Base-by-base conservation (phyloP, 2,888 invertebrate genomes). In the Lamellibrachia columna region DNA sequence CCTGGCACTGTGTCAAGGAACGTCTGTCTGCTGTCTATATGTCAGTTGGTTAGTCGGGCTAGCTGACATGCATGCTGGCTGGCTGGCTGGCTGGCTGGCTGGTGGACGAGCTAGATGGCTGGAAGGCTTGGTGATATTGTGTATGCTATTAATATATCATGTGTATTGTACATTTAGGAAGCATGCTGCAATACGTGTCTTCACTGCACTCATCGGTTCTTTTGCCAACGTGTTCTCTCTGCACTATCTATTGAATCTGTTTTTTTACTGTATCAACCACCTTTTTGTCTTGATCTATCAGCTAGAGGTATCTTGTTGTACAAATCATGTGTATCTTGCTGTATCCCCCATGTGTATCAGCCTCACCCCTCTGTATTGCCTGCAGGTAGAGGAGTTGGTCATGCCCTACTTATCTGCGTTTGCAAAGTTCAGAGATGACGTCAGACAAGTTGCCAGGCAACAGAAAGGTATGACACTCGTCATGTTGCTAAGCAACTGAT, bases 321-420 rank as follows among this genome's bases (percentile, higher is more conserved):
- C 40, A 40, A 40, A 40, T 75, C 75, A 55, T 1, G 9, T 55
- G 9, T 55, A 55, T 55, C 9, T 55, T 90, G 90, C 52, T 3
- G 90, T 40, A 90, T 40, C 52, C 52, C n/a, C 15, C 90, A 90
- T 40, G 8, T 90, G 90, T 52, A 90, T 90, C 40, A 40, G 28
- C 8, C 90, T 40, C 7, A 91, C 52, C 11, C 53, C 9, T 53
- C 53, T 91, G 22, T 92, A 9, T 92, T 90, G 7, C 40, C 40
- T 40, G 40, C 40, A 40, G 40, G 40, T 40, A 90, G 99, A 99
- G 96, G 97, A 98, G 93, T 97, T 97, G 2, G 97, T 99, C 92
- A 98, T 99, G 98, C 99, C 99, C 0, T 99, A 98, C 97, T 97
- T 99, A 92, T 97, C 98, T 94, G 98, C 98, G 52, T 97, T 99